These are phyloP conservation scores for Valencia hispanica DNA, from an alignment of 2,797 vertebrate genomes.

Conservation along the genomic window DNA sequence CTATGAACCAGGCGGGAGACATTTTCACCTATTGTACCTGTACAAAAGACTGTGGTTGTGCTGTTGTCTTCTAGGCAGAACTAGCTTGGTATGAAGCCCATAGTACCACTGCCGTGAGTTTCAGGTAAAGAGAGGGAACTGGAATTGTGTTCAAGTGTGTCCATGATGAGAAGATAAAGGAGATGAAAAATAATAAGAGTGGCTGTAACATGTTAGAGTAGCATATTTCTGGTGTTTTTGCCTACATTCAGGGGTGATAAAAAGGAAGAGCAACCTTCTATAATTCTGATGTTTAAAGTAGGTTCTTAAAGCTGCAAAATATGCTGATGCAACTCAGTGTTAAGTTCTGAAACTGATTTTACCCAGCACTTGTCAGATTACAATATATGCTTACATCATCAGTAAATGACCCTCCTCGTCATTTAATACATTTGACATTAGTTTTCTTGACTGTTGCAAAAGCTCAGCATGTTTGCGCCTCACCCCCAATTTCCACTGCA, in stretches of 20 bases:
- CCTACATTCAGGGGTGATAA: not conserved
- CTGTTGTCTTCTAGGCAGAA: slow-evolving; percentile 8
- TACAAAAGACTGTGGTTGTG: slow-evolving; percentile 11
- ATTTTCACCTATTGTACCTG: slow-evolving; percentile 33
- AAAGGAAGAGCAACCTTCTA: too few species aligned
- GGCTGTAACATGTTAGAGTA: not conserved
- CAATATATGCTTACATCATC: not conserved
- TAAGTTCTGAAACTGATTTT: not conserved
- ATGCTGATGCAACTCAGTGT: not conserved
- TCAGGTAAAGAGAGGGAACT: slow-evolving; percentile 3
- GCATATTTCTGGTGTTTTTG: not conserved
- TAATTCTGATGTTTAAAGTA: not conserved
- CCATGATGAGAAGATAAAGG: not conserved
- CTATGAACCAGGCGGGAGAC: slow-evolving; percentile 34
- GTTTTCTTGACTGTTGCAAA: not conserved
- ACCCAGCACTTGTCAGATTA: not conserved
- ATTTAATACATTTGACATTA: not conserved
- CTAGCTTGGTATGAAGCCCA: slow-evolving; percentile 18
- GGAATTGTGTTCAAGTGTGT: not conserved
- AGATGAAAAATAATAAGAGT: not conserved
- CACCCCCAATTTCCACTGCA: too few species aligned
- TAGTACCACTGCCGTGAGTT: slow-evolving; percentile 11
- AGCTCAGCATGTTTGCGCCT: not conserved
- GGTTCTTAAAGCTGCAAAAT: not conserved
- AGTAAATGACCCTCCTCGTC: not conserved